phyloP scores from a whole-genome alignment of 1,140 invertebrate species.

The Drosophila setifemur region DNA sequence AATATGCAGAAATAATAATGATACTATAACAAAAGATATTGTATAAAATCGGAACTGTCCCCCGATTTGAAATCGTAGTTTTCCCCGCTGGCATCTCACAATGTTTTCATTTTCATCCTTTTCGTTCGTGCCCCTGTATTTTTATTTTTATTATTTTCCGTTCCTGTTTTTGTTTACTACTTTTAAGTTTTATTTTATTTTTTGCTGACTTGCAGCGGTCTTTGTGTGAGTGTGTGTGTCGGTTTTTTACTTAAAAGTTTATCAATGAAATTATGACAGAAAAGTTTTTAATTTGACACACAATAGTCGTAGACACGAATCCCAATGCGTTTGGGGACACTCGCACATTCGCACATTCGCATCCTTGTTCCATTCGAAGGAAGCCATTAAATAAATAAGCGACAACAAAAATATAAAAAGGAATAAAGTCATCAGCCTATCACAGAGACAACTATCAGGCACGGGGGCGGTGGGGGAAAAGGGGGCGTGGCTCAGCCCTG shows the following conservation, averaged over 20 bases:
- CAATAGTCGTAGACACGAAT: constrained; percentile 50
- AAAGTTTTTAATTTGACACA: constrained; percentile 81
- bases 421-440: constrained; percentile 21
- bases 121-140: neutral
- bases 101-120: neutral
- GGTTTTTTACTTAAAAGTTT: constrained; percentile 62
- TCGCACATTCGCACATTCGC: neutral
- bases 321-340: constrained; percentile 37
- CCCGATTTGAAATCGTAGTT: neutral
- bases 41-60: neutral
- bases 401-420: neutral
- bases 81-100: neutral
- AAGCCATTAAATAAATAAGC: constrained; percentile 37
- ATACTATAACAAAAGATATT: too few relatives aligned
- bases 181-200: neutral
- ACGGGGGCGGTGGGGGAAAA: constrained; percentile 16
- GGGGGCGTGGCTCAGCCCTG: constrained; percentile 46
- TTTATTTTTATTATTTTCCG: neutral
- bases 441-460: constrained; percentile 49
- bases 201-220: too few relatives aligned
- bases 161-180: constrained; percentile 43
- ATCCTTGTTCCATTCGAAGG: constrained; percentile 31
- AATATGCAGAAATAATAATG: too few relatives aligned
- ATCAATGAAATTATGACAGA: constrained; percentile 78
- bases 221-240: constrained; percentile 11